Evolutionary conservation across 2,113 vertebrate genomes (phyloP).

Genomic region (Hemicordylus capensis): DNA sequence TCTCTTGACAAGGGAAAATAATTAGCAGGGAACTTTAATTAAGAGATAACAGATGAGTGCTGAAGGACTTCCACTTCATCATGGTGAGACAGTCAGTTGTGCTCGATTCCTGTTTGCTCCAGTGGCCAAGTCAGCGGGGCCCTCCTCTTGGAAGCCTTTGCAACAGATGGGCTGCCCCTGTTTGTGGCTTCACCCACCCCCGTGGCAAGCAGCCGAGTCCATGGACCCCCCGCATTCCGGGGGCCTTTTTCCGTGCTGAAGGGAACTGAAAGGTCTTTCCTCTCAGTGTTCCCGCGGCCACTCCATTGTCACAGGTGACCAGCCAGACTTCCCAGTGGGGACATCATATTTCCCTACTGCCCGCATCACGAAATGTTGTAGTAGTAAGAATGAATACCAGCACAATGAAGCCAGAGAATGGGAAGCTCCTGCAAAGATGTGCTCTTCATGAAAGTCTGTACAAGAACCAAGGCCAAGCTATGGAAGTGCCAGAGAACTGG

Average conservation of each 20-base stretch:
- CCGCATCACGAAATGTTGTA: too few relatives aligned
- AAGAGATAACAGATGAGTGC: conserved; percentile 73
- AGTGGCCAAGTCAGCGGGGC: not conserved
- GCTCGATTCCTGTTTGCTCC: conserved; percentile 30
- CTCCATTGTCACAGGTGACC: not conserved
- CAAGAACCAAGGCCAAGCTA: not conserved
- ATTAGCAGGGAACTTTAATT: conserved; percentile 74
- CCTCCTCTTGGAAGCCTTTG: too few relatives aligned
- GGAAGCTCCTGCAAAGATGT: not conserved
- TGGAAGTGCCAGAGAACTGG: too few relatives aligned
- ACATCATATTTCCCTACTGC: too few relatives aligned
- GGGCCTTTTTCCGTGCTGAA: too few relatives aligned
- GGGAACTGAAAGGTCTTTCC: too few relatives aligned
- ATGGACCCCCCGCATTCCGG: not conserved
- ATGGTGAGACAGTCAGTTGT: not conserved
- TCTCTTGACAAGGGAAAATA: conserved; percentile 71
- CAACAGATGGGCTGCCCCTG: not conserved
- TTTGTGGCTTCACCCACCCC: not conserved
- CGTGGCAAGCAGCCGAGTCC: not conserved
- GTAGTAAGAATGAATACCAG: too few relatives aligned
- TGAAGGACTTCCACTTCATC: conserved; percentile 63
- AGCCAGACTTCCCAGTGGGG: not conserved
- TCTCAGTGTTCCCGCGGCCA: not conserved
- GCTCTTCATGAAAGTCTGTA: not conserved
- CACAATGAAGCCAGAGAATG: too few relatives aligned